Evolutionary conservation across 2,888 invertebrate genomes (phyloP).

Genomic region (Lutraria lutraria): DNA sequence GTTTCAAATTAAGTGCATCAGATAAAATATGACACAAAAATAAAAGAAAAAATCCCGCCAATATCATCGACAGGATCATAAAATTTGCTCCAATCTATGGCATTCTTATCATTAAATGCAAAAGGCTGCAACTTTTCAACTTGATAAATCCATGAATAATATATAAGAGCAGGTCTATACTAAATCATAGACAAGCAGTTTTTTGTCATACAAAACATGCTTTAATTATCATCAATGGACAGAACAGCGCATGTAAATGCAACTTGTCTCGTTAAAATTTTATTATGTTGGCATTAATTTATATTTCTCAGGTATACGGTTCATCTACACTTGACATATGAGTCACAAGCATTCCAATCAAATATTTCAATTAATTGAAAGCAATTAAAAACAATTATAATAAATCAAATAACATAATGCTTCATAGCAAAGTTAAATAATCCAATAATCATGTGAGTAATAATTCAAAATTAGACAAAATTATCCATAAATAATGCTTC

Average conservation of each 20-base stretch:
- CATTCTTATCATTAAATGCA: neutral
- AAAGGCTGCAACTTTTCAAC: neutral
- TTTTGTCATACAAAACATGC: neutral
- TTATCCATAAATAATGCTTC: neutral
- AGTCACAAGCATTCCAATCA: neutral
- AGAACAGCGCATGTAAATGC: neutral
- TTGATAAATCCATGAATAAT: neutral
- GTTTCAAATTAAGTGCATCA: too few species aligned
- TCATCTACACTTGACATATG: neutral
- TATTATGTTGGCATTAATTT: neutral
- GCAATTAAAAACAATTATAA: neutral
- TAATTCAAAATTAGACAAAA: neutral
- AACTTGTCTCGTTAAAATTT: conserved; percentile 17
- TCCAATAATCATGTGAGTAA: neutral
- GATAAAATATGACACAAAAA: too few species aligned
- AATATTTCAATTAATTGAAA: neutral
- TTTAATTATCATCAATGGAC: conserved; percentile 21
- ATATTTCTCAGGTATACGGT: neutral
- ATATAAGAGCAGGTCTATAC: neutral
- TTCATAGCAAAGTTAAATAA: neutral
- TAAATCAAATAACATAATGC: neutral
- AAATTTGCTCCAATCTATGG: too few species aligned
- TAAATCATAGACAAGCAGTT: conserved; percentile 17
- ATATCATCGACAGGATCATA: too few species aligned
- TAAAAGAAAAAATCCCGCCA: too few species aligned